Evolutionary conservation across 2,113 vertebrate species (phyloP).

Genomic region (Hippocampus comes): DNA sequence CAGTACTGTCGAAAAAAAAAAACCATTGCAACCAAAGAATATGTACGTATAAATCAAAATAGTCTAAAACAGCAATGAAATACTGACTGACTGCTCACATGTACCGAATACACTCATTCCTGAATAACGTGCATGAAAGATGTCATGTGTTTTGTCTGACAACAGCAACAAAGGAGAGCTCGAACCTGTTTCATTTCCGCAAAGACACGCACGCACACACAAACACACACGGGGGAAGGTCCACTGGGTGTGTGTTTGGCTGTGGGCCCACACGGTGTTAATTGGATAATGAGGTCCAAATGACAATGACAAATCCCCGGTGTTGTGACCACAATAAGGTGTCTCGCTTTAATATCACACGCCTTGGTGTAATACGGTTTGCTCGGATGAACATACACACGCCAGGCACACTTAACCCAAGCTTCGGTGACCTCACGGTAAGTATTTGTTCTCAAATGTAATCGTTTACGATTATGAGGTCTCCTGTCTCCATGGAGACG

Average conservation of each 20-base stretch:
- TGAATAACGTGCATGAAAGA: neutral
- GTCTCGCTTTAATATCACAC: slow-evolving; percentile 98
- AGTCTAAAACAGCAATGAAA: too few species aligned
- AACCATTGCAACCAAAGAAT: too few species aligned
- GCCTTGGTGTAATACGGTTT: slow-evolving; percentile 79
- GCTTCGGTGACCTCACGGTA: neutral
- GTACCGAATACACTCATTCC: neutral
- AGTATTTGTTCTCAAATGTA: neutral
- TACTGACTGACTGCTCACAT: too few species aligned
- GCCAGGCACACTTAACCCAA: neutral
- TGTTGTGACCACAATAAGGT: slow-evolving; percentile 96
- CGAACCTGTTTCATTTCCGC: slow-evolving; percentile 46
- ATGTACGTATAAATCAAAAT: too few species aligned
- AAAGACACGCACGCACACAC: slow-evolving; percentile 28
- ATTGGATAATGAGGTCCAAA: slow-evolving; percentile 92
- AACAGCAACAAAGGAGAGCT: slow-evolving; percentile 6
- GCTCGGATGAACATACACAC: slow-evolving; percentile 24
- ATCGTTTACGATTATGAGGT: slow-evolving; percentile 5
- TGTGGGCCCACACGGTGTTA: slow-evolving; percentile 83
- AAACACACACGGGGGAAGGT: slow-evolving; percentile 10
- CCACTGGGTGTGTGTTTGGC: slow-evolving; percentile 74
- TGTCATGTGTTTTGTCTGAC: neutral
- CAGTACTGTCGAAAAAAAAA: too few species aligned
- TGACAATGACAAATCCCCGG: slow-evolving; percentile 98
- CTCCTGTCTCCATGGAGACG: neutral